These are phyloP conservation scores for Lathamus discolor DNA, from an alignment of 2,113 vertebrate genomes.

Conservation along the genomic window DNA sequence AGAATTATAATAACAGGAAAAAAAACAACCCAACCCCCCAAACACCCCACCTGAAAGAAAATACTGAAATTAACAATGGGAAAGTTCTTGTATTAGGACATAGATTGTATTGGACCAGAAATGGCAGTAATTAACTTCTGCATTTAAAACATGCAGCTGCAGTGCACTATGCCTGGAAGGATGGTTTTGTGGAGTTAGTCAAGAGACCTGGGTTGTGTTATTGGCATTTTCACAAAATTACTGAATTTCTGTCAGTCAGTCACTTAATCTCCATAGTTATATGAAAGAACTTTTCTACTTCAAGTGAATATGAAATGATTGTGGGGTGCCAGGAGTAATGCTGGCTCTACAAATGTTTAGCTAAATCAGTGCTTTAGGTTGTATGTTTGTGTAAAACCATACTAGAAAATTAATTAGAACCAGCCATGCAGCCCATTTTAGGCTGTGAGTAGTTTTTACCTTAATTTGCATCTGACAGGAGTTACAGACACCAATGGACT, in stretches of 20 bases:
- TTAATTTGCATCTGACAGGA: constrained; percentile 15
- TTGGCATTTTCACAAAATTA: not conserved
- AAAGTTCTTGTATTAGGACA: not conserved
- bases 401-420: not conserved
- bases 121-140: not conserved
- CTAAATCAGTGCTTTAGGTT: not conserved
- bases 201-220: not conserved
- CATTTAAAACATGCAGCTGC: not conserved
- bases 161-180: not conserved
- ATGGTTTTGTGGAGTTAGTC: not conserved
- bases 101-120: constrained; percentile 15
- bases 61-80: not conserved
- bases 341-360: not conserved
- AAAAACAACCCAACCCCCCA: not conserved
- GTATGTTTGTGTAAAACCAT: not conserved
- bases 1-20: not conserved
- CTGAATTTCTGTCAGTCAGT: not conserved
- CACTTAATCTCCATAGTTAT: not conserved
- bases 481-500: not conserved
- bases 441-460: not conserved
- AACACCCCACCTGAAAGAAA: not conserved
- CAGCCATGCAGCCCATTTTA: not conserved
- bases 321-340: not conserved
- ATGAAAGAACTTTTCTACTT: constrained; percentile 4
- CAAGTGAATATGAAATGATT: not conserved